Percentiles rank a stretch among this genome's conserved stretches.
phyloP scores from a whole-genome alignment of 2,113 vertebrate species.

The Butastur rufipennis region DNA sequence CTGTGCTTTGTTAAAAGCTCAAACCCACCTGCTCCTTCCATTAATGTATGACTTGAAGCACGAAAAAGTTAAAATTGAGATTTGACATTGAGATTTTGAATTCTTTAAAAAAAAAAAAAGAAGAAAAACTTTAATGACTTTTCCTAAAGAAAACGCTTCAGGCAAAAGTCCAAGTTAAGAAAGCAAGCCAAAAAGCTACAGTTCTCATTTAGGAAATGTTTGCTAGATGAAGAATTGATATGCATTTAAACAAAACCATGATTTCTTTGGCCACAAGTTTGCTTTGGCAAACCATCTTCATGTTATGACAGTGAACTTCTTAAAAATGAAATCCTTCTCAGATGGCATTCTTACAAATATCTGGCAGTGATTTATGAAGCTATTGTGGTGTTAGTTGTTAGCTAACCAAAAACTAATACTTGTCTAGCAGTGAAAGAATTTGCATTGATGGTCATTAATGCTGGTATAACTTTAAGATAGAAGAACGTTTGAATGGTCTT shows the following conservation, averaged over 20 bases:
- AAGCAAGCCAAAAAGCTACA: not conserved
- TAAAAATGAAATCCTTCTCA: not conserved
- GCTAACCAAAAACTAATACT: conserved; percentile 21
- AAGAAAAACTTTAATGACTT: not conserved
- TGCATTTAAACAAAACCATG: not conserved
- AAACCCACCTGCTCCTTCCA: not conserved
- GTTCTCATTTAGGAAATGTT: not conserved
- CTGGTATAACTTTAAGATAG: not conserved
- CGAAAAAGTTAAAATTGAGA: not conserved
- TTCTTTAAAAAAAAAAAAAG: not conserved
- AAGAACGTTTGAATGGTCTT: conserved; percentile 9
- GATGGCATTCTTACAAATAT: not conserved
- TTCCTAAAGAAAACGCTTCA: not conserved
- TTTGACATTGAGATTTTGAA: not conserved
- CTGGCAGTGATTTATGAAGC: conserved; percentile 1
- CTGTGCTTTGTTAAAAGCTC: not conserved
- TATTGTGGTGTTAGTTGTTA: not conserved
- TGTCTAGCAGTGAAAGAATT: not conserved
- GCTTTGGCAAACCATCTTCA: not conserved
- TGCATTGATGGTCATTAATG: not conserved
- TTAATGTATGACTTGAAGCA: not conserved
- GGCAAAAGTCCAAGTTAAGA: not conserved
- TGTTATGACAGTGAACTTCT: not conserved
- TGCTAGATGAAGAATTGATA: conserved; percentile 2
- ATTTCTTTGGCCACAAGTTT: not conserved